Conservation (phyloP, 2,797 vertebrate genomes). For the Rhincodon typus region DNA sequence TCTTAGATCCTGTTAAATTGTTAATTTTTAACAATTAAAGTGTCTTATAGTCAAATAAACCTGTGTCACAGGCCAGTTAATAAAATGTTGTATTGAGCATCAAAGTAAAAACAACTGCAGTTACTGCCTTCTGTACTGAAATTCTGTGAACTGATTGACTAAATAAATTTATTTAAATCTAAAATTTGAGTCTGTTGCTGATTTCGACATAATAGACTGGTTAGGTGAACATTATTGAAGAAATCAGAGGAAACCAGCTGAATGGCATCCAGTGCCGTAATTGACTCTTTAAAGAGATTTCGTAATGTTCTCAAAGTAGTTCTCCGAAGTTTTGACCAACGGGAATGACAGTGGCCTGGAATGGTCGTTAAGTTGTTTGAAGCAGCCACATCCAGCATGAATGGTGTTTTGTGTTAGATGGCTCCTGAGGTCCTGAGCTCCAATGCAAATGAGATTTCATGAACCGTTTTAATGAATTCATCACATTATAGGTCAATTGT, state of each 20-base stretch:
- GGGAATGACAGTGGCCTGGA: neutral
- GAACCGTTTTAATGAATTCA: neutral
- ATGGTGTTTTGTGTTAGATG: neutral
- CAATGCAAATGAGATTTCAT: neutral
- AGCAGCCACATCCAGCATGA: neutral
- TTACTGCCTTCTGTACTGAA: conserved; percentile 8
- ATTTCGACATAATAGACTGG: neutral
- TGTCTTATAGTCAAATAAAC: neutral
- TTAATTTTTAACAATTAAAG: no score
- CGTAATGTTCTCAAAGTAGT: neutral
- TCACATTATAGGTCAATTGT: neutral
- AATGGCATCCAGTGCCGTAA: neutral
- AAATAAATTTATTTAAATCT: conserved; percentile 16
- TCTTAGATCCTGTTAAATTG: no score
- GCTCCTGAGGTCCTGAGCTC: no score
- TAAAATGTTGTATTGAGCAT: neutral
- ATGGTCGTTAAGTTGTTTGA: neutral
- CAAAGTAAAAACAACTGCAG: neutral
- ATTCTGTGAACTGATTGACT: conserved; percentile 8
- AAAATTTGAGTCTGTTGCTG: neutral
- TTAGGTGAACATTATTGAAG: neutral
- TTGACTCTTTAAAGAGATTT: neutral
- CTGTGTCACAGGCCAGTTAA: neutral
- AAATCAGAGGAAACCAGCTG: neutral
- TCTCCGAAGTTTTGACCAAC: neutral